Evolutionary conservation across 2,113 vertebrate genomes (phyloP), one percentile per base, ranked within the genome.

Genomic region (Jacana jacana): DNA sequence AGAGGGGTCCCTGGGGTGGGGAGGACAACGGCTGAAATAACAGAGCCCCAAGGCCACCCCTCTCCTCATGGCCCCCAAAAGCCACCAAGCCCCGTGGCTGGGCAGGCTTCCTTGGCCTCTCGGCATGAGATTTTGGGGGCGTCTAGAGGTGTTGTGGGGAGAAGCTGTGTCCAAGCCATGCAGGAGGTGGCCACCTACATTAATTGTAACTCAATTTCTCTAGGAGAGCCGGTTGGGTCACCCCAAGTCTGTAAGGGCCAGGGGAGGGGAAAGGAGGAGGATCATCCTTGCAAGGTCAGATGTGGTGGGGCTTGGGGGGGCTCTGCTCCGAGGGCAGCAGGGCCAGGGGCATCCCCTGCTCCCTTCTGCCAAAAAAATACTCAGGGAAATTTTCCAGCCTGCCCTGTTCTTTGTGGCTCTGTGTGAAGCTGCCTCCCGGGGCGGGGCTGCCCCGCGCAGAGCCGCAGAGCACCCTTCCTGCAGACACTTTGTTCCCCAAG

Each of bases 31-130:
- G 49, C 37, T 35, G 63, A 51, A 52, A 35, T 4, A 2, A 6
- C 86, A 35, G 51, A 92, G 27, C 46, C 65, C 55, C 3, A 6
- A 4, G 44, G 86, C 51, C 57, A 4, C 17, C 25, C 7, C 6
- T 80, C 37, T 39, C 23, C n/a, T 0, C 0, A 1, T 2, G 18
- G 6, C 25, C 66, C 46, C 76, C 33, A 15, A 61, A 83, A 73
- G 3, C 12, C 48, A n/a, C n/a, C 0, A 0, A 66, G 28, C 30
- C 30, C 46, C 8, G 0, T 1, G 3, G 40, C 61, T 14, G 1
- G 25, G 24, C 33, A 31, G 30, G 25, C 6, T 22, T 10, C 51
- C 64, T 81, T 18, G 6, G 60, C 37, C 58, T 63, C 61, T 73
- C 6, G 0, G 61, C 0, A 2, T 25, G 7, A 13, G 5, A 91